Percentiles rank a stretch among this genome's conserved stretches.
These are phyloP conservation scores for Augochlora pura DNA, from an alignment of 1,140 invertebrate species.

Conservation along the genomic window DNA sequence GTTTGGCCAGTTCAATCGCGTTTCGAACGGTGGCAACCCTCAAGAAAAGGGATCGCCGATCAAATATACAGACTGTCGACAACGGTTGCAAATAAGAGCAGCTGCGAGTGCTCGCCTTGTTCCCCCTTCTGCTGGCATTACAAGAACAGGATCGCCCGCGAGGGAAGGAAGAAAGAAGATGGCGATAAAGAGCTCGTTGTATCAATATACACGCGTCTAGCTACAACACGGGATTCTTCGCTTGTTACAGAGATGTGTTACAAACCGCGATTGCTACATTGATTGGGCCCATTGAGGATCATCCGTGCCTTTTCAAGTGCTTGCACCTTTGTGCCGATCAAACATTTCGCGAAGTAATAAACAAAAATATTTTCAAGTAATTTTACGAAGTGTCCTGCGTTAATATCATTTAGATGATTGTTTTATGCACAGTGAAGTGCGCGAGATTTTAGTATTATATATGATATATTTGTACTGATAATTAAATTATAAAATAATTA, in stretches of 20 bases:
- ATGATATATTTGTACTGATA: too few species aligned
- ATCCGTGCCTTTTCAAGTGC: too few species aligned
- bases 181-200: background rate
- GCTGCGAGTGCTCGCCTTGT: constrained; percentile 17
- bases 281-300: too few species aligned
- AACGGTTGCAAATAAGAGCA: constrained; percentile 17
- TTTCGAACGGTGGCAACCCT: background rate
- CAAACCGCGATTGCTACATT: background rate
- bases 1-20: background rate
- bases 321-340: too few species aligned
- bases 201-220: background rate
- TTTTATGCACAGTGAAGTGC: too few species aligned
- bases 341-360: too few species aligned
- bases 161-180: constrained; percentile 6
- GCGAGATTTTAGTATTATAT: too few species aligned
- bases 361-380: too few species aligned
- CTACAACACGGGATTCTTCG: background rate
- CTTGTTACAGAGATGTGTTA: background rate
- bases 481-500: too few species aligned
- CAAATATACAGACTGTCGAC: constrained; percentile 39
- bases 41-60: background rate
- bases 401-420: too few species aligned
- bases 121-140: constrained; percentile 19
- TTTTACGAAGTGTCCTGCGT: too few species aligned
- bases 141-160: background rate